phyloP scores from a whole-genome alignment of 2,113 vertebrate species.

The Planiliza haematocheilus region DNA sequence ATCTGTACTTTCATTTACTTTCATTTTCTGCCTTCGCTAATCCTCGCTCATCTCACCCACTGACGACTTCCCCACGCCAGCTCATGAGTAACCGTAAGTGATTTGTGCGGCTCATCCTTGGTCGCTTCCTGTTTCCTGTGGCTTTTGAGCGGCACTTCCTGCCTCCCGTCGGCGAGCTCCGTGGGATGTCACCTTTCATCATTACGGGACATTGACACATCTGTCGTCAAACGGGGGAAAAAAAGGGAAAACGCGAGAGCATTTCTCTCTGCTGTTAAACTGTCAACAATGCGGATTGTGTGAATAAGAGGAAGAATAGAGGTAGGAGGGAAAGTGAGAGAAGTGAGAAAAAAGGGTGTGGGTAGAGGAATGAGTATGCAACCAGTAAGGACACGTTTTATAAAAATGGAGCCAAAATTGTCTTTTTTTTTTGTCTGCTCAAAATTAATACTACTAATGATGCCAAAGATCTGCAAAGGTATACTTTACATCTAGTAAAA shows the following conservation, averaged over 20 bases:
- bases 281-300: conserved; percentile 67
- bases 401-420: conserved; percentile 6
- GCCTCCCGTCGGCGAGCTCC: conserved; percentile 40
- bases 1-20: not conserved
- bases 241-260: conserved; percentile 18
- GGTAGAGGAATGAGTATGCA: conserved; percentile 22
- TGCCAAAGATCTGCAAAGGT: not conserved
- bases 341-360: conserved; percentile 34
- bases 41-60: conserved; percentile 9
- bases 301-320: conserved; percentile 46
- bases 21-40: conserved; percentile 16
- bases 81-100: conserved; percentile 40
- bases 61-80: conserved; percentile 33
- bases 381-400: conserved; percentile 4
- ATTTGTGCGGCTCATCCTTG: conserved; percentile 63
- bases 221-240: conserved; percentile 43
- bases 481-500: conserved; percentile 1
- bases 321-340: conserved; percentile 48
- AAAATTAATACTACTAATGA: not conserved
- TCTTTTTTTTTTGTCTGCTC: not conserved
- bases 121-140: conserved; percentile 74
- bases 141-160: conserved; percentile 69
- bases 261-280: conserved; percentile 56
- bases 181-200: conserved; percentile 68
- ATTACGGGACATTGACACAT: conserved; percentile 55